Evolutionary conservation across 2,888 invertebrate genomes (phyloP).

Genomic region (Drosophila melanosoma): DNA sequence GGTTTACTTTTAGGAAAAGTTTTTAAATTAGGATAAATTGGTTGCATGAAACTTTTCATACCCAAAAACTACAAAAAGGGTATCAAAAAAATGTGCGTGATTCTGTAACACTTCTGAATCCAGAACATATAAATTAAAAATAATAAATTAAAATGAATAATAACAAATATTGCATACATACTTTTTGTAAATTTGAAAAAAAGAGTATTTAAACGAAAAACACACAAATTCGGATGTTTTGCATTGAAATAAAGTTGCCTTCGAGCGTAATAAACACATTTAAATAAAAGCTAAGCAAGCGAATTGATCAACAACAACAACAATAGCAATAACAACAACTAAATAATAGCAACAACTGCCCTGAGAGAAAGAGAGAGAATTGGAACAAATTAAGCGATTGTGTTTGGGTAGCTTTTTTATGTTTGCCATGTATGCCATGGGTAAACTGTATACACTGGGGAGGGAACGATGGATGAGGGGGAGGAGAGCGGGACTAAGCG

Average conservation of each 20-base stretch:
- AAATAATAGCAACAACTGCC: slow-evolving; percentile 30
- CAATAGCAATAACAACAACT: slow-evolving; percentile 27
- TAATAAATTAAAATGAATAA: background rate
- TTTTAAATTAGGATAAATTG: background rate
- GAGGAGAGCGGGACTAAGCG: background rate
- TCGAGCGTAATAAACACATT: slow-evolving; percentile 67
- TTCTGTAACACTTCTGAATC: too few species aligned
- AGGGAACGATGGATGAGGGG: background rate
- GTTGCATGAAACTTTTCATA: background rate
- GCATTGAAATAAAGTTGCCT: slow-evolving; percentile 43
- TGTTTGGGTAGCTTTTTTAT: slow-evolving; percentile 37
- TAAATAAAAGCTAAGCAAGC: slow-evolving; percentile 73
- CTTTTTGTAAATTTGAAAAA: background rate
- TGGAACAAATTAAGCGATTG: slow-evolving; percentile 70
- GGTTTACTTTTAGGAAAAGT: background rate
- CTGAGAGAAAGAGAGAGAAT: slow-evolving; percentile 32
- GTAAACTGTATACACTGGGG: slow-evolving; percentile 29
- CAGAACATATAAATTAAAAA: too few species aligned
- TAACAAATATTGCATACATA: background rate
- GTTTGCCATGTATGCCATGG: slow-evolving; percentile 23
- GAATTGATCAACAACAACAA: slow-evolving; percentile 70
- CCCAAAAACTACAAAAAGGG: background rate
- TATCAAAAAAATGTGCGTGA: background rate
- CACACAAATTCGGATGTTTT: slow-evolving; percentile 30
- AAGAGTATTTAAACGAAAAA: slow-evolving; percentile 9